These are phyloP conservation scores for Zeugodacus cucurbitae DNA, from an alignment of 1,140 invertebrate genomes.

Conservation along the genomic window DNA sequence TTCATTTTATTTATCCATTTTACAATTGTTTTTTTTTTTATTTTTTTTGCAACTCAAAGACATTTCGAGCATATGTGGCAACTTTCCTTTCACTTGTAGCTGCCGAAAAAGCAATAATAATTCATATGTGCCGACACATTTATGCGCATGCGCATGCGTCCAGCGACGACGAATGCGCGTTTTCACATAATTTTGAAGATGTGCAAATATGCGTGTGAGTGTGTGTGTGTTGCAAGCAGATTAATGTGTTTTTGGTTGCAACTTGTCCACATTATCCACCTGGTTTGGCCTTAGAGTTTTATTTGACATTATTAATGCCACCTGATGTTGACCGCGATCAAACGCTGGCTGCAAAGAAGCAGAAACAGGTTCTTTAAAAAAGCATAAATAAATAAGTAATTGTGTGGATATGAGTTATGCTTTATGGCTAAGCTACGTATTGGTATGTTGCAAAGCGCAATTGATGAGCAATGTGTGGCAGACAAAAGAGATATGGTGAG, in stretches of 20 bases:
- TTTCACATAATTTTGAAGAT: neutral
- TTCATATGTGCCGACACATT: too few species aligned
- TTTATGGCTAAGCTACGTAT: neutral
- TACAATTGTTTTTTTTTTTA: too few species aligned
- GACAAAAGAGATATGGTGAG: too few species aligned
- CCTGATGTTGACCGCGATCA: slow-evolving; percentile 9
- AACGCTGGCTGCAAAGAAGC: neutral
- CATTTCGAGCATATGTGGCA: neutral
- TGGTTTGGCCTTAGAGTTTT: neutral
- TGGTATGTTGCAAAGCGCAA: neutral
- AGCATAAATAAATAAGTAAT: neutral
- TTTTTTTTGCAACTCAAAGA: too few species aligned
- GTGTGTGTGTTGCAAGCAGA: neutral
- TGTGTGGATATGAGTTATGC: neutral
- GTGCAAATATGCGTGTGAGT: neutral
- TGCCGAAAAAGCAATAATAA: neutral
- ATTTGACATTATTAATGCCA: slow-evolving; percentile 32
- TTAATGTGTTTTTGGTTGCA: neutral
- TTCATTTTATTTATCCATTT: too few species aligned
- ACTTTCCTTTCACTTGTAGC: slow-evolving; percentile 1
- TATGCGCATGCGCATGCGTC: neutral
- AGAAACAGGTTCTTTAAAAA: neutral
- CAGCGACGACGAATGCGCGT: neutral
- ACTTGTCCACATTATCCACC: neutral
- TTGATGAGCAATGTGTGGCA: neutral